Conservation (phyloP, 2,797 vertebrate genomes). For the Aselliscus stoliczkanus region DNA sequence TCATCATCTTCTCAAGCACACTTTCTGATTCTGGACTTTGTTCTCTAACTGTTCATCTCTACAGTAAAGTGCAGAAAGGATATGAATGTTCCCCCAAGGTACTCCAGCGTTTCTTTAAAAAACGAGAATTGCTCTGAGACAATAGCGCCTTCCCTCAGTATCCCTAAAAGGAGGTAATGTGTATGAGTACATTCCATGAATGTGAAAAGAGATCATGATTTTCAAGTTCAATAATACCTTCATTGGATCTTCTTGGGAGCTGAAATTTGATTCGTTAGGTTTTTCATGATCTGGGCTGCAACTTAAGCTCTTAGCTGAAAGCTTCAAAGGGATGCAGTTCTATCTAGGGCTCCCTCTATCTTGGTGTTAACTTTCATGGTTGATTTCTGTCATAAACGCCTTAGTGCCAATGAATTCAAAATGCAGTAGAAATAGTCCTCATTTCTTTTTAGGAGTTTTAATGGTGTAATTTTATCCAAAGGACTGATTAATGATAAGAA, state of each 20-base stretch:
- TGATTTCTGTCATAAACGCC: not conserved
- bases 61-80: not conserved
- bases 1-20: not conserved
- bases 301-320: accelerated
- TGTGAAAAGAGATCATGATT: not conserved
- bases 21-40: not conserved
- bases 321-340: accelerated
- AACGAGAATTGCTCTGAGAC: not conserved
- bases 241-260: not conserved
- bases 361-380: accelerated
- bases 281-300: too few species aligned
- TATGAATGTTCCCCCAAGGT: too few species aligned
- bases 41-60: not conserved
- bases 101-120: not conserved
- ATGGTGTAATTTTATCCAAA: not conserved
- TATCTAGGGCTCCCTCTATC: too few species aligned
- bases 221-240: not conserved
- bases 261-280: too few species aligned
- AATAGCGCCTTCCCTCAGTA: accelerated
- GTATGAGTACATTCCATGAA: too few species aligned
- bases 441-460: not conserved
- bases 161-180: not conserved
- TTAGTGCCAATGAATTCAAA: not conserved
- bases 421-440: not conserved
- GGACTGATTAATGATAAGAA: not conserved